Conservation (phyloP, 2,797 vertebrate species). For the Columba guinea region DNA sequence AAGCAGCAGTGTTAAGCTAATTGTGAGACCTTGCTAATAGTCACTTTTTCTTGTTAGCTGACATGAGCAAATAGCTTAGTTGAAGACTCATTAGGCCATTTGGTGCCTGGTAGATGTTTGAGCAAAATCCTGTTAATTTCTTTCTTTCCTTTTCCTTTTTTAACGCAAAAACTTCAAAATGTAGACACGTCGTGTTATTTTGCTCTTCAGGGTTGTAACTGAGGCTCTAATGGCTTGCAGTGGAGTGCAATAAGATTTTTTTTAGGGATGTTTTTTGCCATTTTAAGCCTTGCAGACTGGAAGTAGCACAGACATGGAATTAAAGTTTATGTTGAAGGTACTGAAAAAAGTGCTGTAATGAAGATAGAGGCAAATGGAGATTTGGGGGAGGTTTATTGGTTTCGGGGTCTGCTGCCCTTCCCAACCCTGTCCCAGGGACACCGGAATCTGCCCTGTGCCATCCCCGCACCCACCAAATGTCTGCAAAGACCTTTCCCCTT, state of each 20-base stretch:
- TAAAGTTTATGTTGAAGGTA: not conserved
- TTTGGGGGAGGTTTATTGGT: not conserved
- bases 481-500: not conserved
- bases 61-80: not conserved
- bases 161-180: not conserved
- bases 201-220: not conserved
- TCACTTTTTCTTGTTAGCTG: not conserved
- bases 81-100: not conserved
- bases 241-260: not conserved
- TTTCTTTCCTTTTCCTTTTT: not conserved
- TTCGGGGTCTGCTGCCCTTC: not conserved
- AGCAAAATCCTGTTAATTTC: not conserved
- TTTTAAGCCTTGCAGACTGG: not conserved
- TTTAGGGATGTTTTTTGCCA: not conserved
- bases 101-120: not conserved
- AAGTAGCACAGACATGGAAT: not conserved
- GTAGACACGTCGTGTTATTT: not conserved
- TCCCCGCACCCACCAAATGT: not conserved
- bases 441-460: not conserved
- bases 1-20: not conserved
- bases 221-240: not conserved
- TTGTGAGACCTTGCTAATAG: not conserved
- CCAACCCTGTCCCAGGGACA: not conserved
- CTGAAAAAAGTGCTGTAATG: not conserved
- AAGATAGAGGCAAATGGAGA: not conserved